phyloP scores from a whole-genome alignment of 2,888 invertebrate genomes.

The Minunthozetes semirufus region DNA sequence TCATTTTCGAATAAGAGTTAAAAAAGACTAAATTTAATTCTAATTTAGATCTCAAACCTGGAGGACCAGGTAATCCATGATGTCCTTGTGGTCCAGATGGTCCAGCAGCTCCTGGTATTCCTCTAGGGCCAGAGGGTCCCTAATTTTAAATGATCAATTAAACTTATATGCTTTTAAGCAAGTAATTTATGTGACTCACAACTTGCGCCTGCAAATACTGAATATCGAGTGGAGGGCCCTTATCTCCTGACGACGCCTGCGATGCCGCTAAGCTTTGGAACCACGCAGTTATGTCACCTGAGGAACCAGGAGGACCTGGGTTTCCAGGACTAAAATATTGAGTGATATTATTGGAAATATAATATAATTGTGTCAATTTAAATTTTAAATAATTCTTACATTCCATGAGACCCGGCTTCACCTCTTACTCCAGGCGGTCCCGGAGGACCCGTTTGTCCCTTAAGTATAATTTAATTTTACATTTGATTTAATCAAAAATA shows the following conservation, averaged over 20 bases:
- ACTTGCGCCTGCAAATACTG: slow-evolving; percentile 72
- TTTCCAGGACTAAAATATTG: neutral
- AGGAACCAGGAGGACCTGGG: slow-evolving; percentile 62
- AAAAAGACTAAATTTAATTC: neutral
- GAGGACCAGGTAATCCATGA: slow-evolving; percentile 36
- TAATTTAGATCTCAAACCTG: slow-evolving; percentile 25
- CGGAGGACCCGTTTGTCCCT: slow-evolving; percentile 56
- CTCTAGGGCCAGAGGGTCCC: slow-evolving; percentile 62
- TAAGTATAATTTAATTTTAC: slow-evolving; percentile 41
- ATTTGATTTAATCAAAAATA: too few species aligned
- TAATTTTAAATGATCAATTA: neutral
- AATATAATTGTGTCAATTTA: too few species aligned
- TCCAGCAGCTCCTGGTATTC: slow-evolving; percentile 61
- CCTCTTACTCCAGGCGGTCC: slow-evolving; percentile 60
- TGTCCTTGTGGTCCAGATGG: slow-evolving; percentile 66
- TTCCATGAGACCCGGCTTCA: slow-evolving; percentile 56
- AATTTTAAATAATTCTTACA: neutral
- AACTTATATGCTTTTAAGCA: too few species aligned
- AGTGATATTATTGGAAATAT: neutral
- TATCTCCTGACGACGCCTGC: slow-evolving; percentile 59
- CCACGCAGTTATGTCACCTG: slow-evolving; percentile 66
- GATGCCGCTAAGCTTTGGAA: slow-evolving; percentile 66
- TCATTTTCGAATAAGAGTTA: neutral
- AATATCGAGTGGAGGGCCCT: slow-evolving; percentile 67
- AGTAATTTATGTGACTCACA: slow-evolving; percentile 39